Conservation (phyloP, 2,113 vertebrate genomes). For the Corythornis madagascariensis region DNA sequence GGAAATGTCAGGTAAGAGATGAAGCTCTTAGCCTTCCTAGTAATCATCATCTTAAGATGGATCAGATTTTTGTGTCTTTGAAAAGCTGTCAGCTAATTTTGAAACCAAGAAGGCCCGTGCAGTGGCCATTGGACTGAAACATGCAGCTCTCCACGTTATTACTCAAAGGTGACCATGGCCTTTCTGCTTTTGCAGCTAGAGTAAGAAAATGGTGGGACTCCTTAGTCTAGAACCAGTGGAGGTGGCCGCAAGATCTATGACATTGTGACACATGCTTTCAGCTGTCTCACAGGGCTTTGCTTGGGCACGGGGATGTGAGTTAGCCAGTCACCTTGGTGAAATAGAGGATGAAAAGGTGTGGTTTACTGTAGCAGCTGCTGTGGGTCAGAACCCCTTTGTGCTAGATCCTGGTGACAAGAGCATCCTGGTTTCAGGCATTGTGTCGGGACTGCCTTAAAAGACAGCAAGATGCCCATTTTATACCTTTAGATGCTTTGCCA, state of each 20-base stretch:
- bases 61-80: neutral
- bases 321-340: neutral
- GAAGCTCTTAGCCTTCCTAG: neutral
- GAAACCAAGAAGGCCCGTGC: neutral
- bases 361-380: neutral
- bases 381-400: neutral
- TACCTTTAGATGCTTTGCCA: neutral
- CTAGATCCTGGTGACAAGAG: neutral
- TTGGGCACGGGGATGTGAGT: neutral
- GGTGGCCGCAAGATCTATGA: neutral
- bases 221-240: neutral
- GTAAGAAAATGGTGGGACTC: neutral
- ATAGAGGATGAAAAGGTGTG: neutral
- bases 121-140: neutral
- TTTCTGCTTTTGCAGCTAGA: neutral
- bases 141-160: neutral
- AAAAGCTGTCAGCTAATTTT: neutral
- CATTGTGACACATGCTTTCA: neutral
- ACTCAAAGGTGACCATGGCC: neutral
- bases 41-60: neutral
- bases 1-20: neutral
- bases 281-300: neutral
- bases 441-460: neutral
- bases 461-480: neutral
- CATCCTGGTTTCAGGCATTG: neutral